Conservation (phyloP, 1,140 invertebrate species). For the Drosophila tani region DNA sequence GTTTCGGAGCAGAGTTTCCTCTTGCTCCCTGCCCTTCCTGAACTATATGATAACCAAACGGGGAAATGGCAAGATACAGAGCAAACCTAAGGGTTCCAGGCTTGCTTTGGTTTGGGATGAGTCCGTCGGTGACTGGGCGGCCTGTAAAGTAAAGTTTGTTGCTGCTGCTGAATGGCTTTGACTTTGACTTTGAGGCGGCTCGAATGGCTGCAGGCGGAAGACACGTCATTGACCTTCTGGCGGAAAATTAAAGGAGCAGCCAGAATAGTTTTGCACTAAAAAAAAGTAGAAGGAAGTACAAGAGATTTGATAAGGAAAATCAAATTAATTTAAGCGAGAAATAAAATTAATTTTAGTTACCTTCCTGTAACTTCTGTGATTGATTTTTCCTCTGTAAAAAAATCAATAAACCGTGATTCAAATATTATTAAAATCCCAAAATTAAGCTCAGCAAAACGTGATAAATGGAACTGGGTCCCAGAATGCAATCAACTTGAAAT, state of each 20-base stretch:
- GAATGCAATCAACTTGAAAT: conserved; percentile 63
- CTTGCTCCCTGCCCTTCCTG: neutral
- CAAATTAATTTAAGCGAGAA: too few relatives aligned
- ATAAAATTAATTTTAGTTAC: too few relatives aligned
- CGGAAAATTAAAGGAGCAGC: conserved; percentile 6
- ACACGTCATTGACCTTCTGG: conserved; percentile 70
- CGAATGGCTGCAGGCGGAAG: conserved; percentile 44
- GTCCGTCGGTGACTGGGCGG: conserved; percentile 34
- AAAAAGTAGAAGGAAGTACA: neutral
- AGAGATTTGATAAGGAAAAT: too few relatives aligned
- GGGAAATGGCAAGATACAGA: conserved; percentile 31
- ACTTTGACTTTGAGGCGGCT: conserved; percentile 67
- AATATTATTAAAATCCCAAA: neutral
- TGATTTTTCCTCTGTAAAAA: neutral
- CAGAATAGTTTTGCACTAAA: neutral
- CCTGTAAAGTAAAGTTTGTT: conserved; percentile 56
- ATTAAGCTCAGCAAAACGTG: conserved; percentile 5
- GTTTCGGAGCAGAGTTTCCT: conserved; percentile 38
- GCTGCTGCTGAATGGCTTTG: conserved; percentile 65
- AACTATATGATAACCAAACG: conserved; percentile 52
- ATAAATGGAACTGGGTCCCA: conserved; percentile 22
- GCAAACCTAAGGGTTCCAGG: conserved; percentile 35
- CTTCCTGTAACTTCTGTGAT: too few relatives aligned
- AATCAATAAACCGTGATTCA: conserved; percentile 7
- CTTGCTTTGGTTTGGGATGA: conserved; percentile 17